Conservation (phyloP, 2,797 vertebrate species). For the Tenualosa ilisha region DNA sequence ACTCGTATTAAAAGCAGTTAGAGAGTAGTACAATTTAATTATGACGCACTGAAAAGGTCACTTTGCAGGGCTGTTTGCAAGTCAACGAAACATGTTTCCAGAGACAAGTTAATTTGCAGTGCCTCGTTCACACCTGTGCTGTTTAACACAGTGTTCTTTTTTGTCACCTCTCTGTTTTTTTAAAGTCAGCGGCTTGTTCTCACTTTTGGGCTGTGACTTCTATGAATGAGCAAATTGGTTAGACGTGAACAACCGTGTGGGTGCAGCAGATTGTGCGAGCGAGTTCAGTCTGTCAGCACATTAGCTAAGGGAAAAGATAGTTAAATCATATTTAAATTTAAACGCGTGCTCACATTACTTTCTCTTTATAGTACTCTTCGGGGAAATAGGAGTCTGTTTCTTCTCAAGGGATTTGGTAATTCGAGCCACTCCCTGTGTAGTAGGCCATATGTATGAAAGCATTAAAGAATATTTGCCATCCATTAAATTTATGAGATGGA, state of each 20-base stretch:
- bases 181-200: neutral
- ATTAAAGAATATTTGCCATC: slow-evolving; percentile 60
- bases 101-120: slow-evolving; percentile 46
- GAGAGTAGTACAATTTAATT: slow-evolving; percentile 48
- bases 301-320: neutral
- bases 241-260: neutral
- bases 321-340: slow-evolving; percentile 28
- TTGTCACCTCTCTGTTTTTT: neutral
- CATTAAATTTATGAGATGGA: slow-evolving; percentile 61
- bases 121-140: slow-evolving; percentile 25
- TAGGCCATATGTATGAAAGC: slow-evolving; percentile 51
- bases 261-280: neutral
- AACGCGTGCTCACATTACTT: slow-evolving; percentile 27
- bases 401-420: slow-evolving; percentile 50
- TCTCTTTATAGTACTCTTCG: slow-evolving; percentile 27
- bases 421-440: slow-evolving; percentile 50
- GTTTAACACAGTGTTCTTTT: slow-evolving; percentile 10
- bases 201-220: neutral
- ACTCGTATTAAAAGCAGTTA: slow-evolving; percentile 49
- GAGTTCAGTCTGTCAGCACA: neutral
- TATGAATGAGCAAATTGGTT: neutral
- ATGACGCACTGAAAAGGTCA: slow-evolving; percentile 54
- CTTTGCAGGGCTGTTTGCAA: slow-evolving; percentile 37
- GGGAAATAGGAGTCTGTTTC: slow-evolving; percentile 48
- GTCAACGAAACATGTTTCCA: slow-evolving; percentile 30